A percentile compares a stretch with the other conserved stretches of the same genome.
Evolutionary conservation across 2,113 vertebrate species (phyloP).

Genomic region (Willisornis vidua): DNA sequence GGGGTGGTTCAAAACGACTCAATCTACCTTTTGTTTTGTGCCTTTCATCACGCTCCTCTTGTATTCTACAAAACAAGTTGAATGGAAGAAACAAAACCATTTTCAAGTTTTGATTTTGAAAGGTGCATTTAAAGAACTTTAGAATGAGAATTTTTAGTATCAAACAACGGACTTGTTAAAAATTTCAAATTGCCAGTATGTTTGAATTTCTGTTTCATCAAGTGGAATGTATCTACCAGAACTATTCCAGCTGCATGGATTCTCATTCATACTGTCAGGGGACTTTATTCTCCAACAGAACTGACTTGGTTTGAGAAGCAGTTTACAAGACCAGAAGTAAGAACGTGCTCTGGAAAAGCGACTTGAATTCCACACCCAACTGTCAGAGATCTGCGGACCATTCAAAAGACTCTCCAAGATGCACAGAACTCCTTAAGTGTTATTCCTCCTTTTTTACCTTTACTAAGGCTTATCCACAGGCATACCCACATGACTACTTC

Average conservation of each 20-base stretch:
- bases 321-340: neutral
- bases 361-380: neutral
- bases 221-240: neutral
- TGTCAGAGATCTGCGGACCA: neutral
- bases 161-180: neutral
- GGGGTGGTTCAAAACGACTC: slow-evolving; percentile 95
- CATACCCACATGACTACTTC: neutral
- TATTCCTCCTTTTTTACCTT: neutral
- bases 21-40: slow-evolving; percentile 96
- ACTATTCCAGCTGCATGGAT: neutral
- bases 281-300: neutral
- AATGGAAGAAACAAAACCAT: neutral
- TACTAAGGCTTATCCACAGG: neutral
- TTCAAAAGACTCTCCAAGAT: neutral
- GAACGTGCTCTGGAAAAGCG: neutral
- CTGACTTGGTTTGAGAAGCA: neutral
- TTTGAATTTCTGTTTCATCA: neutral
- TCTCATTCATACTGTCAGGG: neutral
- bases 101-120: neutral
- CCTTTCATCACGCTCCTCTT: slow-evolving; percentile 95
- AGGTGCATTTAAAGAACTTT: neutral
- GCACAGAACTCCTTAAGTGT: neutral
- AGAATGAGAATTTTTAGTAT: neutral
- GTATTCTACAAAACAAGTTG: slow-evolving; percentile 83
- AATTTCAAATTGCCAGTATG: neutral